Conservation (phyloP, 2,888 invertebrate genomes). For the Oscheius sp. region DNA sequence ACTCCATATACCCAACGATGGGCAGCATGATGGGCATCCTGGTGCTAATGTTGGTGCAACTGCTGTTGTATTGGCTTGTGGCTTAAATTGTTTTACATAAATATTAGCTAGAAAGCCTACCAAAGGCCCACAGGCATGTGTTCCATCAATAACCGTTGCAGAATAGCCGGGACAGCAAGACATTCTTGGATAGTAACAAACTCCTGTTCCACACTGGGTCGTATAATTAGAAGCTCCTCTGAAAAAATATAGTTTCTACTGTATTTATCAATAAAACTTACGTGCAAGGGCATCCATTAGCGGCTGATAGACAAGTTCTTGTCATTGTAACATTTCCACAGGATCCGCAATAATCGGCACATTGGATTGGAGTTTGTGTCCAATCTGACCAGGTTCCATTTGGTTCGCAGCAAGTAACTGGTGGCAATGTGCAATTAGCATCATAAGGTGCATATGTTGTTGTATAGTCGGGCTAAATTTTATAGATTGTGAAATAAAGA, state of each 20-base stretch:
- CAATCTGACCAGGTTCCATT: slow-evolving; percentile 40
- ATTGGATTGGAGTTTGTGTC: slow-evolving; percentile 34
- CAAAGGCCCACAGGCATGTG: slow-evolving; percentile 44
- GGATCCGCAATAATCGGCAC: slow-evolving; percentile 49
- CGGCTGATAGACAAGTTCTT: slow-evolving; percentile 40
- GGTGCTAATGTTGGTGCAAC: background rate
- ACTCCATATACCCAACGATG: slow-evolving; percentile 44
- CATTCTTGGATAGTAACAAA: slow-evolving; percentile 44
- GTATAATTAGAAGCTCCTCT: slow-evolving; percentile 38
- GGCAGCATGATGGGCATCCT: background rate
- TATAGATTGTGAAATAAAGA: background rate
- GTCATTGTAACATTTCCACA: slow-evolving; percentile 44
- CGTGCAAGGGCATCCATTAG: slow-evolving; percentile 45
- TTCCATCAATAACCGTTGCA: slow-evolving; percentile 33
- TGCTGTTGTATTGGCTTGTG: background rate
- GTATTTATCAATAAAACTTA: slow-evolving; percentile 1
- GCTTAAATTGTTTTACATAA: background rate
- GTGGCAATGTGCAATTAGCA: slow-evolving; percentile 1
- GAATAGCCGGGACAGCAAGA: slow-evolving; percentile 41
- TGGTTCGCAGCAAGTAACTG: slow-evolving; percentile 22
- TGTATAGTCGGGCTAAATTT: slow-evolving; percentile 7
- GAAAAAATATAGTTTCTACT: background rate
- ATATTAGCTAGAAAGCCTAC: slow-evolving; percentile 19
- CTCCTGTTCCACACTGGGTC: slow-evolving; percentile 43
- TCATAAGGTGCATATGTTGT: slow-evolving; percentile 5